phyloP scores from a whole-genome alignment of 1,140 invertebrate genomes.

The Drosophila murphyi region DNA sequence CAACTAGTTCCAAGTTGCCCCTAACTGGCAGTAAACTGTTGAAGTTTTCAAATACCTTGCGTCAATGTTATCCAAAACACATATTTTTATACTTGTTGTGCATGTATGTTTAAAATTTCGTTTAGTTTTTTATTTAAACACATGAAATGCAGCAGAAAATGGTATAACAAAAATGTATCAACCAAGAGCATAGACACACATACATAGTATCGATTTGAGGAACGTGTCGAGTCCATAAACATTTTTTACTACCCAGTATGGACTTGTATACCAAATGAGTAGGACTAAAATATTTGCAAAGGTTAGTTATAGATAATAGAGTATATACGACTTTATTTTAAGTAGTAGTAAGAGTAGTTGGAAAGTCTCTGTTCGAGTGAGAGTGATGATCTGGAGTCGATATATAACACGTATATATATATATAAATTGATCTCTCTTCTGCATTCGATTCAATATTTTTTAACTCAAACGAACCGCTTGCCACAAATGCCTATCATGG shows the following conservation, averaged over 20 bases:
- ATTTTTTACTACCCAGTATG: conserved; percentile 2
- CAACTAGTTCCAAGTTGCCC: neutral
- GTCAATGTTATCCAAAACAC: conserved; percentile 62
- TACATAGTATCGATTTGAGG: conserved; percentile 2
- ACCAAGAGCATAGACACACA: conserved; percentile 1
- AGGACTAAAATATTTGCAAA: too few species aligned
- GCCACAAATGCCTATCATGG: neutral
- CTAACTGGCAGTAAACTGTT: conserved; percentile 61
- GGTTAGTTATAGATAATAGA: too few species aligned
- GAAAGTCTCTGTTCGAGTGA: too few species aligned
- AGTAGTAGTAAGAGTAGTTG: too few species aligned
- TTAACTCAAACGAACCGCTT: neutral
- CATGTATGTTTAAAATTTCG: conserved; percentile 62
- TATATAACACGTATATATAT: too few species aligned
- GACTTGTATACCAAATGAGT: too few species aligned
- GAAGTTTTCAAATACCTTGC: conserved; percentile 66
- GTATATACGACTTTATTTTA: too few species aligned
- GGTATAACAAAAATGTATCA: conserved; percentile 32
- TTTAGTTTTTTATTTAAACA: conserved; percentile 48
- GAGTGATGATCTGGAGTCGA: too few species aligned
- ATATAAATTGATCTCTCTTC: neutral
- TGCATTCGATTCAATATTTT: neutral
- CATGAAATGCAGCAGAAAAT: conserved; percentile 28
- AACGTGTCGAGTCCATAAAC: conserved; percentile 3
- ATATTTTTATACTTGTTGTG: conserved; percentile 47